A percentile compares a stretch with the other conserved stretches of the same genome.
Conservation (phyloP, 2,113 vertebrate genomes). For the human (Homo sapiens) region DNA sequence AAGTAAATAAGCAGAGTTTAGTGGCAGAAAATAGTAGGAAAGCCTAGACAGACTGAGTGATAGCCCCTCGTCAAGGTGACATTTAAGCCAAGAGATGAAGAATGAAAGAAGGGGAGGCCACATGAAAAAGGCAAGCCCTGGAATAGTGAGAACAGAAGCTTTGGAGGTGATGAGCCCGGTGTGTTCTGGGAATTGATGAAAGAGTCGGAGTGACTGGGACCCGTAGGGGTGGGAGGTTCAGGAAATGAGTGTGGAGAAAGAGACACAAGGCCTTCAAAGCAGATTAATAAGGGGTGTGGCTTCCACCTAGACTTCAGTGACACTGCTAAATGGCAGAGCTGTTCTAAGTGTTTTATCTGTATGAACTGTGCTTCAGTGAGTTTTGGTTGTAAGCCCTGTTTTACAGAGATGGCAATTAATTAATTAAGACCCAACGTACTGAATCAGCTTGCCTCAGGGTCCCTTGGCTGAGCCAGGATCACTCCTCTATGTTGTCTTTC, state of each 20-base stretch:
- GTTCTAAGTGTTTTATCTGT: accelerated
- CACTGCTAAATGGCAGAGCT: background rate
- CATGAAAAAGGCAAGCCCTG: no score
- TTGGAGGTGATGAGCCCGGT: no score
- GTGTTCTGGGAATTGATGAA: no score
- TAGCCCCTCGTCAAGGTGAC: background rate
- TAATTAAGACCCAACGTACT: no score
- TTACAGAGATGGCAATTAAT: background rate
- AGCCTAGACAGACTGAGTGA: background rate
- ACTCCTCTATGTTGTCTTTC: background rate
- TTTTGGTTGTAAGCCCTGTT: background rate
- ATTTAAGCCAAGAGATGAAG: background rate
- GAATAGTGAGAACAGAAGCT: no score
- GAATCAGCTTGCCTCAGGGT: no score
- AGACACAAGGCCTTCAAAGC: background rate
- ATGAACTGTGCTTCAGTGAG: background rate
- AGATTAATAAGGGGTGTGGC: background rate
- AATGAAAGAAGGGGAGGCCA: background rate
- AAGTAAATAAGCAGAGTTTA: background rate
- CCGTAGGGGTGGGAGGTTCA: no score
- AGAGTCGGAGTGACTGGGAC: background rate
- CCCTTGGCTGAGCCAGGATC: background rate
- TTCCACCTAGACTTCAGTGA: background rate
- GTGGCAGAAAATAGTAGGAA: background rate
- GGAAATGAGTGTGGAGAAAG: background rate